Base-by-base conservation (phyloP, 2,797 vertebrate species). In the Mormyrus proboscirostris region DNA sequence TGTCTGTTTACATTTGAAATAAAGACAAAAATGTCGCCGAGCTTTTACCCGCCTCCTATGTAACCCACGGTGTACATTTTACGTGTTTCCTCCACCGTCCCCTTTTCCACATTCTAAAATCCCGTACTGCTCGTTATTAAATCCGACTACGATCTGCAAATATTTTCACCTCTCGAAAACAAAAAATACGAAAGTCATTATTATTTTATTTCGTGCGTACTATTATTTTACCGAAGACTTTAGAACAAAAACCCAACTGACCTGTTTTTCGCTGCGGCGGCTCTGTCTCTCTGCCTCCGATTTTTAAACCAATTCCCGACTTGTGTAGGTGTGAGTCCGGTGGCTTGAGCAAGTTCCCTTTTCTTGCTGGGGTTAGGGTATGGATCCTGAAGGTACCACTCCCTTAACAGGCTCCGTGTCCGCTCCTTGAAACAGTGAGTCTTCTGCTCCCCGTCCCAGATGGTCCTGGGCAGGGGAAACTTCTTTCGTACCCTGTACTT, bases 271-370 rank as follows among this genome's bases (percentile, higher is more conserved):
- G 98, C 98, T 87, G 98, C 98, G 79, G 98, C 98, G 12, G 98
- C 98, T 96, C 98, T 97, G 97, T 99, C 98, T 96, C 98, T 96
- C 95, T 99, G 98, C 95, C 98, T 96, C 92, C 98, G 97, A 94
- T 99, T 99, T 97, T 99, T 99, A 97, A 99, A 99, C 98, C 98
- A 99, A 96, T 99, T 99, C 93, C 98, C 98, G 95, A 99, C 98
- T 95, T 99, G 98, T 94, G 98, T 99, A 86, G 98, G 98, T 93
- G 98, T 99, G 96, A 99, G 98, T 96, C 98, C 98, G 92, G 98
- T 99, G 97, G 98, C 98, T 96, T 99, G 98, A 94, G 98, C 98
- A 96, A 99, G 97, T 97, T 99, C 98, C 95, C 98, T 97, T 97
- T 99, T 99, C 97, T 99, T 99, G 96, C 98, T 98, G 95, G 98